Evolutionary conservation across 2,797 vertebrate genomes (phyloP).

Genomic region (Cheirogaleus major): DNA sequence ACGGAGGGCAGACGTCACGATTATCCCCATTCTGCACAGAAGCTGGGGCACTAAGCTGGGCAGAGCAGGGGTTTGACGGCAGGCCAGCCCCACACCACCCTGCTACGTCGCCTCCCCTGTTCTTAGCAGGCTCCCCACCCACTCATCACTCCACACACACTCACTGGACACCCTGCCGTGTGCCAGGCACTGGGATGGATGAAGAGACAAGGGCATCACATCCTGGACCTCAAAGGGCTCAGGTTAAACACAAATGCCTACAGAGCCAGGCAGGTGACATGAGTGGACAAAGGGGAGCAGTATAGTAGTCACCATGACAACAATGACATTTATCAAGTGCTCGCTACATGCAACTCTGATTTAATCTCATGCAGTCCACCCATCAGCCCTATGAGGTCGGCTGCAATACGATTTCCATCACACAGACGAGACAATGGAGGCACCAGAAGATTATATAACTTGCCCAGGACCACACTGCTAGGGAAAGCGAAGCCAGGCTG

Average conservation of each 20-base stretch:
- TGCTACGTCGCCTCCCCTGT: neutral
- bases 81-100: neutral
- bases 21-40: neutral
- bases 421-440: neutral
- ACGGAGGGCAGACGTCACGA: neutral
- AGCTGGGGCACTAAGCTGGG: neutral
- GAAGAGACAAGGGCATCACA: neutral
- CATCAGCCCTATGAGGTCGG: neutral
- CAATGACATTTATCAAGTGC: accelerated
- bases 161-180: neutral
- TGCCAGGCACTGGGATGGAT: neutral
- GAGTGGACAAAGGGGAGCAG: neutral
- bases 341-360: neutral
- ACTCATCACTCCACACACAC: neutral
- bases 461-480: neutral
- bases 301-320: accelerated
- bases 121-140: neutral
- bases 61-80: neutral
- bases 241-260: neutral
- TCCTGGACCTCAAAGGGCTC: neutral
- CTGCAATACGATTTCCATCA: neutral
- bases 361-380: neutral
- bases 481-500: neutral
- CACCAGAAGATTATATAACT: neutral
- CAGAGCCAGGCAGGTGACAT: neutral